Base-by-base conservation (phyloP, 2,113 vertebrate genomes). In the Syrrhaptes paradoxus region DNA sequence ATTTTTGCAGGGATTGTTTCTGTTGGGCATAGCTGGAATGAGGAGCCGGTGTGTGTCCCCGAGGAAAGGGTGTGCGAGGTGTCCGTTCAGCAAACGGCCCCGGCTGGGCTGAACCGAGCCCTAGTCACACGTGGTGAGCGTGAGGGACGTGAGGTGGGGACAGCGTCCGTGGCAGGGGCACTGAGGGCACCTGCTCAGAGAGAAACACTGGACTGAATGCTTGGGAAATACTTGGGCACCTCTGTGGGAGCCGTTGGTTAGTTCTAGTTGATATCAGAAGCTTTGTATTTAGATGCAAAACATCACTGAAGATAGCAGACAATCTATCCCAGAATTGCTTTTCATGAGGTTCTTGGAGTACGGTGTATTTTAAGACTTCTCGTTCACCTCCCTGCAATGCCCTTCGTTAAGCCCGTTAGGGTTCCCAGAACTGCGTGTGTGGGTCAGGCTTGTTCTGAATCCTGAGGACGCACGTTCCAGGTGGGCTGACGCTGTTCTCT, bases 341-440 rank as follows among this genome's bases (percentile, higher is more conserved):
- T 18, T 20, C 5, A 4, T 20, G 78, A 90, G 62, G 18, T 58
- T 3, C 58, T 79, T 61, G 36, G 65, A 54, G 48, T 20, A 4
- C 0, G 0, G 48, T 28, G 2, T 73, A 14, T 34, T 52, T 58
- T 32, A 28, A 88, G 71, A 26, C n/a, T 85, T 71, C 57, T 45
- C n/a, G 4, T 9, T 80, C 65, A 36, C 13, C 32, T 55, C 21
- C 28, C 25, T 25, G 78, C 17, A 46, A 0, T 17, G 2, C 1
- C 46, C 65, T 73, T 17, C 10, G 1, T 4, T 11, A n/a, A 62
- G 28, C 58, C 10, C 2, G 0, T n/a, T 17, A 0, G 4, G 32
- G 70, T 51, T 78, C 68, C 41, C 3, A 10, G 25, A 1, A 1
- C 13, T 32, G 73, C 68, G n/a, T 2, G 16, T 4, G 31, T 24